Conservation (phyloP, 2,113 vertebrate species). For the Hypanus sabinus region DNA sequence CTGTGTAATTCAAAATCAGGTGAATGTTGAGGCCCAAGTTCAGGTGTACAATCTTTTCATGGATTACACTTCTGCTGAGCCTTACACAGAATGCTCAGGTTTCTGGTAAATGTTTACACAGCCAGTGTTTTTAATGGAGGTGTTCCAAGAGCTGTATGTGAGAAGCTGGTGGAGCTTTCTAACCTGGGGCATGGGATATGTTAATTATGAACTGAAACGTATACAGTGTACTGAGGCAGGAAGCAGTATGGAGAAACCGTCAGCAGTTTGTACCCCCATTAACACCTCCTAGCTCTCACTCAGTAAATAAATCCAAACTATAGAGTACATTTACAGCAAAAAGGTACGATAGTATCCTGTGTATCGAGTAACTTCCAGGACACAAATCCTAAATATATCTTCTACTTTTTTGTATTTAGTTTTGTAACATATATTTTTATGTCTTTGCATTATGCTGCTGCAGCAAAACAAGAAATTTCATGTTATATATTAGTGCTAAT, state of each 20-base stretch:
- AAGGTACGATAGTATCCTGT: background rate
- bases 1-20: background rate
- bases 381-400: background rate
- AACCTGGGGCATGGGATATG: background rate
- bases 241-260: background rate
- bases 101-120: background rate
- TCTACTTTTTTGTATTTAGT: too few species aligned
- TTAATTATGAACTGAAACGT: background rate
- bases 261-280: background rate
- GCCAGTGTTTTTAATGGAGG: too few species aligned
- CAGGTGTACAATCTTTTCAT: background rate
- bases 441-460: too few species aligned
- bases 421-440: too few species aligned
- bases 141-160: background rate
- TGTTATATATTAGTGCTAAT: too few species aligned
- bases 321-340: background rate
- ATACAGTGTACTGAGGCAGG: background rate
- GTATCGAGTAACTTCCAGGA: background rate
- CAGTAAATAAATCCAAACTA: background rate
- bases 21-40: background rate
- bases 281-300: background rate
- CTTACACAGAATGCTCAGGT: background rate
- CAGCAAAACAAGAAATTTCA: too few species aligned
- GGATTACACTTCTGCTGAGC: background rate
- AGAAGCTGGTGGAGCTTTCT: background rate